phyloP scores from a whole-genome alignment of 2,797 vertebrate genomes.

The Rhynchonycteris naso region DNA sequence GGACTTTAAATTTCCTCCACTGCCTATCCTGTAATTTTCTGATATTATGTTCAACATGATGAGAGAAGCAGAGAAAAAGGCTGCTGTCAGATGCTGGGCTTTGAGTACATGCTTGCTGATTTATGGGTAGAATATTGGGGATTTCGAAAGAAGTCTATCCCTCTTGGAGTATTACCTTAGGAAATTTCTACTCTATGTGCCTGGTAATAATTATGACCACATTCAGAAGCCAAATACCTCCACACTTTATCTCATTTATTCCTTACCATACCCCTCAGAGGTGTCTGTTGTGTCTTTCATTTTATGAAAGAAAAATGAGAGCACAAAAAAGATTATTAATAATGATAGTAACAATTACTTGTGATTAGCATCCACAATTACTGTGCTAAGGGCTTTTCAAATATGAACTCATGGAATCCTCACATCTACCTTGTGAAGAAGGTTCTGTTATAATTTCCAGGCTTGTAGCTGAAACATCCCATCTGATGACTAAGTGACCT shows the following conservation, averaged over 20 bases:
- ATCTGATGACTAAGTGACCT: neutral
- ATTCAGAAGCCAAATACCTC: neutral
- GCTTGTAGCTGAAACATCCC: neutral
- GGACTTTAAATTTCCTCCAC: neutral
- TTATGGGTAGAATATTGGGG: neutral
- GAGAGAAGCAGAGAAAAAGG: neutral
- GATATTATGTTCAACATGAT: neutral
- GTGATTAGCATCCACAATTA: neutral
- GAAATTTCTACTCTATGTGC: neutral
- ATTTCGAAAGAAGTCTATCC: constrained; percentile 8
- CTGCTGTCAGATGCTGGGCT: neutral
- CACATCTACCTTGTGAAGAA: neutral
- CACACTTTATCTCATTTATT: neutral
- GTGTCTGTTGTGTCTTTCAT: neutral
- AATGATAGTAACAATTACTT: neutral
- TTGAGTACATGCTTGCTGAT: neutral
- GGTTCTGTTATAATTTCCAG: neutral
- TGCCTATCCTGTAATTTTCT: neutral
- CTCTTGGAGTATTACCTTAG: neutral
- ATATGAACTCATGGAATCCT: neutral
- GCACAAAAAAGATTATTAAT: constrained; percentile 9
- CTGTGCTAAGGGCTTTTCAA: neutral
- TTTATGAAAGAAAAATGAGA: neutral
- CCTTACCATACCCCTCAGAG: neutral
- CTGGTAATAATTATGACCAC: neutral